Evolutionary conservation across 2,797 vertebrate genomes (phyloP).

Genomic region (Bryconaethiops microstoma): DNA sequence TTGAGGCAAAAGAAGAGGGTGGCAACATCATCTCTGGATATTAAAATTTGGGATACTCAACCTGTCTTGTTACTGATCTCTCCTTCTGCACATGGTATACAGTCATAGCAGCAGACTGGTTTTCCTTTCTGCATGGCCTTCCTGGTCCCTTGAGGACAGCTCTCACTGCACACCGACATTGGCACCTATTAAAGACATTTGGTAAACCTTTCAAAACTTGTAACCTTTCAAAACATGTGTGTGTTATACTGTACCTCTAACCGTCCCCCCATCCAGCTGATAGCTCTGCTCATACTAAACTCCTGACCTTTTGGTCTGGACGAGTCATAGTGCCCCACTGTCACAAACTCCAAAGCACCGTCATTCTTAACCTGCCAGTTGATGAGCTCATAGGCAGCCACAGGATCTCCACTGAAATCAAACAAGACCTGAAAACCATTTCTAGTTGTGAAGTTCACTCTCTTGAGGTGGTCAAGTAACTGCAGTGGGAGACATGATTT

Average conservation of each 20-base stretch:
- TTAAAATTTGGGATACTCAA: too few species aligned
- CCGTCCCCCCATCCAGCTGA: slow-evolving; percentile 60
- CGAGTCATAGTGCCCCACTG: slow-evolving; percentile 70
- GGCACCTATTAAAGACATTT: slow-evolving; percentile 63
- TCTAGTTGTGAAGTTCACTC: slow-evolving; percentile 61
- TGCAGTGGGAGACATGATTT: too few species aligned
- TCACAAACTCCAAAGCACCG: slow-evolving; percentile 60
- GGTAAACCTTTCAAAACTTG: too few species aligned
- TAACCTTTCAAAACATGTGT: too few species aligned
- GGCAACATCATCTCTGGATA: too few species aligned
- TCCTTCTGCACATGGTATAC: slow-evolving; percentile 70
- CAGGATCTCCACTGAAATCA: slow-evolving; percentile 74
- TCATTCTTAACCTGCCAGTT: slow-evolving; percentile 69
- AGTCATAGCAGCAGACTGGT: slow-evolving; percentile 74
- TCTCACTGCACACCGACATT: slow-evolving; percentile 68
- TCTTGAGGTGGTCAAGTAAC: slow-evolving; percentile 67
- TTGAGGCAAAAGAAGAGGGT: too few species aligned
- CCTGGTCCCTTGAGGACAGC: slow-evolving; percentile 69
- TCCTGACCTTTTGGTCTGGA: slow-evolving; percentile 63
- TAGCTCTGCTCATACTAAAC: slow-evolving; percentile 60
- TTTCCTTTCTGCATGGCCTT: slow-evolving; percentile 71
- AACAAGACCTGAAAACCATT: slow-evolving; percentile 72
- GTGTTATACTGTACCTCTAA: slow-evolving; percentile 48
- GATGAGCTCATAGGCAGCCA: slow-evolving; percentile 72
- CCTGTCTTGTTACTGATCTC: slow-evolving; percentile 73